Base-by-base conservation (phyloP, 2,113 vertebrate genomes). In the Saccopteryx leptura region DNA sequence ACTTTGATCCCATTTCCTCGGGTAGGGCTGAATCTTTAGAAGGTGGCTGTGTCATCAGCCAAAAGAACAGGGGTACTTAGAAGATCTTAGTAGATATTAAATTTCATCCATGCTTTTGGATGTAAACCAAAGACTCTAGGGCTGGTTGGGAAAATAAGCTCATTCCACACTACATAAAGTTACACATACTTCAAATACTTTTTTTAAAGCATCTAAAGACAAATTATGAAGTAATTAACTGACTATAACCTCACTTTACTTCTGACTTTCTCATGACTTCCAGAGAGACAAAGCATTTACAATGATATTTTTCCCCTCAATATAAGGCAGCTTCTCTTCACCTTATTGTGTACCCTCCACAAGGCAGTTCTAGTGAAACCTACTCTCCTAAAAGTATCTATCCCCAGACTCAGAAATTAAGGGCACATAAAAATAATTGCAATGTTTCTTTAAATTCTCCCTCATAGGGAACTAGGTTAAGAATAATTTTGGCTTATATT, bases 251-350 rank as follows among this genome's bases (percentile, higher is more conserved):
- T 85, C 39, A 82, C 68, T 88, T 72, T 72, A 86, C 33, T 93
- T 88, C 28, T 61, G 24, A 60, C 52, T 92, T 92, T 81, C 88
- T 90, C n/a, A 18, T 66, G 17, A 96, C 31, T 94, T 87, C 12
- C 13, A 79, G 54, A 7, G n/a, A 79, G 17, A 90, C 21, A 50
- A 46, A 86, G 9, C 19, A 52, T 8, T 28, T 61, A 66, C 9
- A 54, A 31, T 72, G 28, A 58, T 23, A 56, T 58, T 63, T 81
- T 69, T 23, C 21, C 15, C n/a, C 28, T 74, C 63, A 83, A n/a
- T 0, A 72, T 69, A 74, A 87, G 48, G 11, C 14, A 58, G 23
- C 12, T 72, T 84, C 48, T 78, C 46, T 71, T 63, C 14, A 68
- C 23, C 56, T 31, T 79, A 79, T 13, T 68, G 2, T 26, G 7